phyloP scores from a whole-genome alignment of 2,888 invertebrate species.

The Rhorus exstirpatorius region DNA sequence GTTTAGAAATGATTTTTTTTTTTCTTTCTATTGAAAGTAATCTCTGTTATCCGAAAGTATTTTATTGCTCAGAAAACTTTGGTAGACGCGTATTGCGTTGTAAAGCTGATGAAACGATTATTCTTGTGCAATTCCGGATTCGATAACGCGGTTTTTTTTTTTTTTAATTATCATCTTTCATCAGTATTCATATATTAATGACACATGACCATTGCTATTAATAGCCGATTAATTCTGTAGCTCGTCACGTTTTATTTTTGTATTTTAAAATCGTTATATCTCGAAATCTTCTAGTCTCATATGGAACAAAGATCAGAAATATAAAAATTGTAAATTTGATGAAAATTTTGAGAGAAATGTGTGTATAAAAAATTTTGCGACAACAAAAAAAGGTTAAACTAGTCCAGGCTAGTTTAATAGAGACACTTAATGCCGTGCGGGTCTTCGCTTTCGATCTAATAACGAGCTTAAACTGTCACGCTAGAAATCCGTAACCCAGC shows the following conservation, averaged over 20 bases:
- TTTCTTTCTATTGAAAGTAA: slow-evolving; percentile 22
- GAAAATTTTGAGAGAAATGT: background rate
- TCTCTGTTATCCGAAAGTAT: background rate
- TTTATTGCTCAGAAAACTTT: slow-evolving; percentile 3
- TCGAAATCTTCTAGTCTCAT: too few relatives aligned
- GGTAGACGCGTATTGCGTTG: background rate
- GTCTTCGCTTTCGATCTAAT: slow-evolving; percentile 71
- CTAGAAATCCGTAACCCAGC: slow-evolving; percentile 66
- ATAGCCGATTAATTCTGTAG: too few relatives aligned
- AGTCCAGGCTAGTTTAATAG: slow-evolving; percentile 67
- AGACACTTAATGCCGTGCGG: slow-evolving; percentile 68
- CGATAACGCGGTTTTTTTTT: background rate
- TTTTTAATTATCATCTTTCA: too few relatives aligned
- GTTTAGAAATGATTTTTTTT: slow-evolving; percentile 21
- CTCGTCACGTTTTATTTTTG: too few relatives aligned
- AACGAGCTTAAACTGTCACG: slow-evolving; percentile 75
- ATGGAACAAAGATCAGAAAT: too few relatives aligned
- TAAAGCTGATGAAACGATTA: background rate
- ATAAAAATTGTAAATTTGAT: background rate
- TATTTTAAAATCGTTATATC: too few relatives aligned
- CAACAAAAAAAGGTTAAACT: background rate
- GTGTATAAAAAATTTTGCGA: background rate
- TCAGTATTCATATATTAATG: too few relatives aligned
- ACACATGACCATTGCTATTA: too few relatives aligned
- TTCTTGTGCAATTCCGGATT: slow-evolving; percentile 5